Base-by-base conservation (phyloP, 2,113 vertebrate species). In the Microcebus tavaratra region DNA sequence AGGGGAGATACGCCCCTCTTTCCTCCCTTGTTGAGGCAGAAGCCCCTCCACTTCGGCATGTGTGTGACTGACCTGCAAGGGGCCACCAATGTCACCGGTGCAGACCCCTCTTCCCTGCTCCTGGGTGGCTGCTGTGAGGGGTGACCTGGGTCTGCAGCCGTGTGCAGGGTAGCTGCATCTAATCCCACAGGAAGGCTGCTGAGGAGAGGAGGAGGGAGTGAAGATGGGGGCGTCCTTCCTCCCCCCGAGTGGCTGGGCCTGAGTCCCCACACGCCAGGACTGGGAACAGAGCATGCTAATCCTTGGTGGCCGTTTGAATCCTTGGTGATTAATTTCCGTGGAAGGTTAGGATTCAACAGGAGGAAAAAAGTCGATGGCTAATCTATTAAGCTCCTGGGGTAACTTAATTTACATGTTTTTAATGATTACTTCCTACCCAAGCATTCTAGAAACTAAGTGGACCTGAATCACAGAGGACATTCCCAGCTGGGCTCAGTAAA, bases 341-440 rank as follows among this genome's bases (percentile, higher is more conserved):
- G 98, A 98, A 98, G 97, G 97, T 97, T 98, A 97, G 98, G 97
- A 98, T 98, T 96, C 95, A 95, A 95, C 93, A 96, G 93, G 97
- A 98, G 97, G 96, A 97, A 79, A 97, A 97, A 98, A 98, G 98
- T 98, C 98, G 83, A 98, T 98, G 98, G 96, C 96, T 98, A 98
- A 98, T 98, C 98, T 98, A 97, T 98, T 97, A 98, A 98, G 98
- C 97, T 98, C 96, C 97, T 67, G 84, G 94, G 93, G 98, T 97
- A 98, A 98, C 97, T 98, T 98, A 98, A 98, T 98, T 98, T 98
- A 97, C 98, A 97, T 98, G 98, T 98, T 98, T 98, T 98, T 97
- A 98, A 98, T 96, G 98, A 98, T 98, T 98, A 91, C 96, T 98
- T 98, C 96, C 98, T 98, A 97, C 97, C 98, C 95, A 96, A 95